Evolutionary conservation across 53 echinoderm and acorn worm genomes (phyloP), one percentile per base, ranked within the genome.

Genomic region (Holothuria scabra): DNA sequence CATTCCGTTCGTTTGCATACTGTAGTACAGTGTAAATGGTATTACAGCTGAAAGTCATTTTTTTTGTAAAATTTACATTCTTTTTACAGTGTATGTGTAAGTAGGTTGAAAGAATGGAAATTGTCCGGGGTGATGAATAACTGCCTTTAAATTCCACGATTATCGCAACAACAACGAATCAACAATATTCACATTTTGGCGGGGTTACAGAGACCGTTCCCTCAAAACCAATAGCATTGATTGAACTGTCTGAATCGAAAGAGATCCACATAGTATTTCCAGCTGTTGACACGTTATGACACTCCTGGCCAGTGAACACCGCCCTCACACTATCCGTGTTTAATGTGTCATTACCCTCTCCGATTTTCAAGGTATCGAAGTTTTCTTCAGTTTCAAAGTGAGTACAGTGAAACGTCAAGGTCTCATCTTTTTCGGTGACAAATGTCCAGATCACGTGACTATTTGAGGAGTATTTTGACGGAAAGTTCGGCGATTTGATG

Each of bases 401-500:
- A 24, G 12, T 34, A 28, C 72, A 72, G 26, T 28, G 72, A 25
- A 72, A 72, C 0, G 44, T 44, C n/a, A 72, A 44, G 22, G 44
- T 72, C 46, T 72, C 49, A 21, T 44, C 49, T 20, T 7, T 1
- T 14, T 44, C 72, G 37, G 72, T 48, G 4, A 24, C 38, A 26
- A 72, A 72, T 0, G 72, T 72, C 72, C 72, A 72, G 0, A 72
- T 48, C 44, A 72, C 72, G 72, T 72, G 72, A 34, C 72, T 72
- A 22, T 72, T 72, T 22, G 72, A 72, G 4, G 9, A 72, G 34
- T 72, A 72, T 46, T 22, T 41, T 22, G 72, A 72, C 10, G 72
- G 72, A 48, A 72, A 72, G 28, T 72, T 72, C 28, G 72, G 72
- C 24, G 72, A 72, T 0, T 44, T 72, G 26, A 72, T 72, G 7